Conservation (phyloP, 2,113 vertebrate species). For the Entelurus aequoreus region DNA sequence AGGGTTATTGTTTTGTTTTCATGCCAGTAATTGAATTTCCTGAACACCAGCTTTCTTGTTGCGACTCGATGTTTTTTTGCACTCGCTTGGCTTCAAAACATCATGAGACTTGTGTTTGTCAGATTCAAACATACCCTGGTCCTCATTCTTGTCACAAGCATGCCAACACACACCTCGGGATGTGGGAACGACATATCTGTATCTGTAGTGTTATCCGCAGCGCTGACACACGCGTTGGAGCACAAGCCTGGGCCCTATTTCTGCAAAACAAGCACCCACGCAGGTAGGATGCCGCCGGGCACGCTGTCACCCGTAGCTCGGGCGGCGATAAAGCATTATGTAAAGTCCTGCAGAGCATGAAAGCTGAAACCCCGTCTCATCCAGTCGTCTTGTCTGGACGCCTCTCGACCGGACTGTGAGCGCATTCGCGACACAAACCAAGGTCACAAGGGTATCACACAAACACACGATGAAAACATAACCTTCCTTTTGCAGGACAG, state of each 20-base stretch:
- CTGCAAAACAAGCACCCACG: conserved; percentile 6
- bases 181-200: conserved; percentile 1
- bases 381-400: conserved; percentile 31
- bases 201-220: conserved; percentile 35
- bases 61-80: conserved; percentile 21
- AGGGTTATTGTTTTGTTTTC: neutral
- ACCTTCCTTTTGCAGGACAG: conserved; percentile 14
- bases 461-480: neutral
- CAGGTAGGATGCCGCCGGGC: conserved; percentile 19
- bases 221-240: conserved; percentile 19
- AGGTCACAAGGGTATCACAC: conserved; percentile 1
- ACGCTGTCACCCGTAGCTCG: conserved; percentile 26
- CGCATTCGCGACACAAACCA: conserved; percentile 12
- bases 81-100: conserved; percentile 58
- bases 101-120: conserved; percentile 67
- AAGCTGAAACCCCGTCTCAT: conserved; percentile 39
- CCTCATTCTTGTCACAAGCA: neutral
- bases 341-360: conserved; percentile 43
- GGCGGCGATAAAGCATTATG: conserved; percentile 32
- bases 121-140: conserved; percentile 42
- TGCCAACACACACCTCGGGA: conserved; percentile 10
- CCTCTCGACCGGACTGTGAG: conserved; percentile 37
- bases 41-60: conserved; percentile 24
- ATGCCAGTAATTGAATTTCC: conserved; percentile 26
- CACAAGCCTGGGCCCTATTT: conserved; percentile 32